Percentiles rank a stretch among this genome's conserved stretches.
These are phyloP conservation scores for Corvus hawaiiensis DNA, from an alignment of 2,113 vertebrate species.

Conservation along the genomic window DNA sequence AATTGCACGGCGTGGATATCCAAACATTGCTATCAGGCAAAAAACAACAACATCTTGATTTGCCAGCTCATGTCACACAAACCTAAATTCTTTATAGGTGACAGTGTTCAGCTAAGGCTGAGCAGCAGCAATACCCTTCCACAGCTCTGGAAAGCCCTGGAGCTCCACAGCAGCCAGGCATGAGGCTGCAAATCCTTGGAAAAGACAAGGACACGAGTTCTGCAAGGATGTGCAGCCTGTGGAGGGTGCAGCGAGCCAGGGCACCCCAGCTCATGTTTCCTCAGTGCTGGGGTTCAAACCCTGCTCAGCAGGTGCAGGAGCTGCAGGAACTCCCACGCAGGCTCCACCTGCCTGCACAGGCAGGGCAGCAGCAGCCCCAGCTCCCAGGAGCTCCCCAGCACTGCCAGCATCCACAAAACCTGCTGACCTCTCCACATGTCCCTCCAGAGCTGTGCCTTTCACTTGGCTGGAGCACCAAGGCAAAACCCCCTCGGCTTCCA, in stretches of 20 bases:
- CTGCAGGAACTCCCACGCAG: not conserved
- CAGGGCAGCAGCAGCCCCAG: not conserved
- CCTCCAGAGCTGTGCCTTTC: not conserved
- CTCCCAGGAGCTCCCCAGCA: not conserved
- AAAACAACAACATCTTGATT: not conserved
- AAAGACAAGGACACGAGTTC: accelerated
- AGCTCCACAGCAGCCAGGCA: not conserved
- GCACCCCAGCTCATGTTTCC: not conserved
- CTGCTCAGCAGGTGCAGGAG: not conserved
- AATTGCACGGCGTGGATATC: not conserved
- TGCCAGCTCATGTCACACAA: not conserved
- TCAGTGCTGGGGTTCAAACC: not conserved
- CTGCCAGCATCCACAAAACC: not conserved
- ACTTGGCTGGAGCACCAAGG: not conserved
- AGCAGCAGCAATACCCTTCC: not conserved
- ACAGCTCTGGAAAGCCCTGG: not conserved
- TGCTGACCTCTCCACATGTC: not conserved
- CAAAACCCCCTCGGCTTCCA: not conserved
- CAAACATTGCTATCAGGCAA: not conserved
- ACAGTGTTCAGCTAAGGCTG: accelerated
- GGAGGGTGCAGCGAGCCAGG: not conserved
- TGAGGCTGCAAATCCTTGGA: not conserved
- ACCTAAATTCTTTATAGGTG: not conserved
- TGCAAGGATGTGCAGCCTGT: not conserved
- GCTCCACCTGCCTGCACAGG: not conserved